Conservation (phyloP, 2,888 invertebrate species). For the Heliconius charithonia region DNA sequence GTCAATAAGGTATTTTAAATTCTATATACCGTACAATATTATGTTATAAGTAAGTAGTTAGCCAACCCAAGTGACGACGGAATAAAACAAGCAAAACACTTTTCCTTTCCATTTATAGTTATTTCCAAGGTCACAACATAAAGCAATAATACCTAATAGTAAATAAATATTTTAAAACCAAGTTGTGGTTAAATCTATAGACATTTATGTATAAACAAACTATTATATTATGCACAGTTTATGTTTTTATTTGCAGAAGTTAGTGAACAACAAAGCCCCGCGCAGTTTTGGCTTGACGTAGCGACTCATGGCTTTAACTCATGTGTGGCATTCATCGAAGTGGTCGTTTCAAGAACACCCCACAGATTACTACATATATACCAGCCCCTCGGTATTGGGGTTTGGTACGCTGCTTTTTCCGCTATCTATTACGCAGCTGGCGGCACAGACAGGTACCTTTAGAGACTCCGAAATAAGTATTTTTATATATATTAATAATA, state of each 20-base stretch:
- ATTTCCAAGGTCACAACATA: background rate
- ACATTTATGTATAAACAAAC: background rate
- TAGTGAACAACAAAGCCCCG: conserved; percentile 32
- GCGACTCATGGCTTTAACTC: conserved; percentile 86
- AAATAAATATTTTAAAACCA: background rate
- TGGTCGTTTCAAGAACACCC: conserved; percentile 87
- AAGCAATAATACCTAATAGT: background rate
- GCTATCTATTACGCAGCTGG: conserved; percentile 88
- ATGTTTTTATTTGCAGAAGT: conserved; percentile 38
- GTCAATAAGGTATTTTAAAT: background rate
- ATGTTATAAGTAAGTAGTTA: background rate
- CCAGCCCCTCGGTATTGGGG: conserved; percentile 87
- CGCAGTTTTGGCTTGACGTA: conserved; percentile 66
- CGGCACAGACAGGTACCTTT: conserved; percentile 88
- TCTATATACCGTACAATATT: background rate
- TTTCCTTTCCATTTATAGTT: conserved; percentile 12
- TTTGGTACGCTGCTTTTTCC: conserved; percentile 88
- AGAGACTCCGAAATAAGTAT: background rate
- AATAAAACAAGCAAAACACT: background rate
- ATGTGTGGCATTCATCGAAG: conserved; percentile 87
- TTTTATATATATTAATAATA: background rate
- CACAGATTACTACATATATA: conserved; percentile 79
- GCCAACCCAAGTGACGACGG: background rate
- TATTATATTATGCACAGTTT: background rate
- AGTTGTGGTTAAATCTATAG: background rate